These are phyloP conservation scores for Drosophila nasuta DNA, from an alignment of 1,140 invertebrate genomes.

Conservation along the genomic window DNA sequence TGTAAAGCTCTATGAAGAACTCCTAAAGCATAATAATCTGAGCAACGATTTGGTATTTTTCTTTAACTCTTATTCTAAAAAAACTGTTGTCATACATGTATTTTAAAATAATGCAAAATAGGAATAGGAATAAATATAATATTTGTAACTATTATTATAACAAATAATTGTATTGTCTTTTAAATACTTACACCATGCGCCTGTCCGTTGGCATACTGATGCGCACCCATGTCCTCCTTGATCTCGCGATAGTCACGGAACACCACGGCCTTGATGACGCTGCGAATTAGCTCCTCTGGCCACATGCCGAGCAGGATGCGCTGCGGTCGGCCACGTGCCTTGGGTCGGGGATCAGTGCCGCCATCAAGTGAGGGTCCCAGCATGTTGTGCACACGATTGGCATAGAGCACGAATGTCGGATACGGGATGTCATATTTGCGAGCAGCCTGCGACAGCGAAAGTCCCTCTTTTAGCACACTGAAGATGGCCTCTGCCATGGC, in stretches of 20 bases:
- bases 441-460: slow-evolving; percentile 94
- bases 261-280: slow-evolving; percentile 95
- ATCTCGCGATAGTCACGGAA: slow-evolving; percentile 93
- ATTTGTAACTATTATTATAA: too few species aligned
- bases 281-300: slow-evolving; percentile 96
- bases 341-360: slow-evolving; percentile 94
- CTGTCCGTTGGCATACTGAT: slow-evolving; percentile 86
- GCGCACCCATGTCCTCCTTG: slow-evolving; percentile 88
- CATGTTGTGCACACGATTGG: slow-evolving; percentile 97
- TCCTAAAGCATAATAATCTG: too few species aligned
- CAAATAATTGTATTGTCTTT: too few species aligned
- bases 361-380: slow-evolving; percentile 94
- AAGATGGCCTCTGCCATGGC: slow-evolving; percentile 97
- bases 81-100: too few species aligned
- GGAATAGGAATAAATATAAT: too few species aligned
- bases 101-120: too few species aligned
- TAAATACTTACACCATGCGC: slow-evolving; percentile 70
- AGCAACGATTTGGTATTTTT: too few species aligned
- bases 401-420: slow-evolving; percentile 97
- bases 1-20: too few species aligned
- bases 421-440: slow-evolving; percentile 97
- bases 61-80: too few species aligned
- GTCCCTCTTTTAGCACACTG: slow-evolving; percentile 94
- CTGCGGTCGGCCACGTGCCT: slow-evolving; percentile 94
- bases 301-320: slow-evolving; percentile 95